Conservation (phyloP, 2,113 vertebrate genomes). For the Heloderma charlesbogerti region DNA sequence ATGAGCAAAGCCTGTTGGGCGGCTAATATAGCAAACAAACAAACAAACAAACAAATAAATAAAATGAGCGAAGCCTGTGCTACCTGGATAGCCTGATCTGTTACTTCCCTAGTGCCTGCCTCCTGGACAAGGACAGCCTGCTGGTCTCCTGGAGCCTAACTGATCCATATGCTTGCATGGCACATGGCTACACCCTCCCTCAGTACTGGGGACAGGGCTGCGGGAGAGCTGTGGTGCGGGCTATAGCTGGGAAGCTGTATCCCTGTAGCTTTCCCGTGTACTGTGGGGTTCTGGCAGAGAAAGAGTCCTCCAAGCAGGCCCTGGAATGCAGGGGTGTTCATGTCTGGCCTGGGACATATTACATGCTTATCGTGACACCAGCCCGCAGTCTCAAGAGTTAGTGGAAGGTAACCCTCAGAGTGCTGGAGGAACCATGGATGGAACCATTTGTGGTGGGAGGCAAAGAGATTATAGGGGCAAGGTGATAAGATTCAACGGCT, state of each 20-base stretch:
- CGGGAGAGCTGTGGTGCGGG: rapidly evolving
- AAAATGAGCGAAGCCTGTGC: background rate
- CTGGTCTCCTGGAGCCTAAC: background rate
- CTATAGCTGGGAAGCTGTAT: background rate
- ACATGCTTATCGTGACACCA: conserved; percentile 23
- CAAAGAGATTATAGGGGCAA: background rate
- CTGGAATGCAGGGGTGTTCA: background rate
- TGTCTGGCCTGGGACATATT: background rate
- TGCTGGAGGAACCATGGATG: background rate
- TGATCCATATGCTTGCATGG: background rate
- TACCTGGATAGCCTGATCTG: background rate
- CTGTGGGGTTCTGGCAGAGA: rapidly evolving
- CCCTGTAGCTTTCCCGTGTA: conserved; percentile 27
- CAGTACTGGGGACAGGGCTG: background rate
- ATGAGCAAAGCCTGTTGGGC: too few species aligned
- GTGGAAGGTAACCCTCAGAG: background rate
- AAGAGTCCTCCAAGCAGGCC: background rate
- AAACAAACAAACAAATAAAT: too few species aligned
- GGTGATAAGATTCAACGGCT: background rate
- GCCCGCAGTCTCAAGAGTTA: background rate
- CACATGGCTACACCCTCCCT: background rate
- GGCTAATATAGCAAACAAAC: too few species aligned
- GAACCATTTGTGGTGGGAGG: background rate
- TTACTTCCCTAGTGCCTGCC: background rate
- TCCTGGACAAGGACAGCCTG: background rate